A percentile compares a stretch with the other conserved stretches of the same genome.
phyloP scores from a whole-genome alignment of 2,797 vertebrate species.

The Falco cherrug region DNA sequence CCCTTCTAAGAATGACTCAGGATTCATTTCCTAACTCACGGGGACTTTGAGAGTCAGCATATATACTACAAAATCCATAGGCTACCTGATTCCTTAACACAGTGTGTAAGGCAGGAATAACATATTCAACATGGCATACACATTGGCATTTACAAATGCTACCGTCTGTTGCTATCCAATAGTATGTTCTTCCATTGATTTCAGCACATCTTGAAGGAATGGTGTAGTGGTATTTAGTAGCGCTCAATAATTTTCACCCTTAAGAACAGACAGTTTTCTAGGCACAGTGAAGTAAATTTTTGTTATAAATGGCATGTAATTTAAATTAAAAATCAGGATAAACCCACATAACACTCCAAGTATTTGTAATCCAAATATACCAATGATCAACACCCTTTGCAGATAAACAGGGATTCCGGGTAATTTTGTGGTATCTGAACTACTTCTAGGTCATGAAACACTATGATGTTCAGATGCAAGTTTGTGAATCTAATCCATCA shows the following conservation, averaged over 20 bases:
- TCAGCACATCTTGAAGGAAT: not conserved
- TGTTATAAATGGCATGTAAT: not conserved
- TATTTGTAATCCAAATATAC: not conserved
- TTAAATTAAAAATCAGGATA: not conserved
- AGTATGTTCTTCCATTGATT: not conserved
- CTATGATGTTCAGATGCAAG: not conserved
- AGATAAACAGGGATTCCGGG: not conserved
- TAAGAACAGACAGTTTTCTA: not conserved
- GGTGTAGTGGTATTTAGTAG: not conserved
- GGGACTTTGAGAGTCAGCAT: not conserved
- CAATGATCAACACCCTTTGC: not conserved
- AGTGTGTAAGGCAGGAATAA: not conserved
- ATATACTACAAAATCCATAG: not conserved
- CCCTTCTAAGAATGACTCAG: not conserved
- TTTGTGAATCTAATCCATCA: not conserved
- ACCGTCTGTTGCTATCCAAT: not conserved
- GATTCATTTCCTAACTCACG: not conserved
- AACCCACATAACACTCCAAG: not conserved
- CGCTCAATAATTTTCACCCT: not conserved
- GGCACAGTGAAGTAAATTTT: not conserved
- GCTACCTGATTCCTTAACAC: not conserved
- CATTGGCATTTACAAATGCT: not conserved
- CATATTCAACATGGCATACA: not conserved
- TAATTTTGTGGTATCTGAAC: not conserved
- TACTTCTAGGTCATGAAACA: not conserved